Evolutionary conservation across 2,888 invertebrate species (phyloP).

Genomic region (Lucinisca nassula): DNA sequence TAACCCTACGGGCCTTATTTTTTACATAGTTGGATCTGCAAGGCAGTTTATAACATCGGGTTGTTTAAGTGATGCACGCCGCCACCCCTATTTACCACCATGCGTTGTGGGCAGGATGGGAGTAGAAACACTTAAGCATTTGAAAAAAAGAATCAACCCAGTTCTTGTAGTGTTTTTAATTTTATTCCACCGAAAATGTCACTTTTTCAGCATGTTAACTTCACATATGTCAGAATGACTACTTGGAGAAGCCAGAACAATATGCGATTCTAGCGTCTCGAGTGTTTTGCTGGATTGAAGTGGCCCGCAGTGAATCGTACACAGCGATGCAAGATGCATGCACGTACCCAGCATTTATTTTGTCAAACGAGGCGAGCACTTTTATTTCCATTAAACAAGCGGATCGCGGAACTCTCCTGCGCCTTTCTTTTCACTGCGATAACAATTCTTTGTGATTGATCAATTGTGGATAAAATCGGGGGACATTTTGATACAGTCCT

Average conservation of each 20-base stretch:
- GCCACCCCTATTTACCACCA: no score
- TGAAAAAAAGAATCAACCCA: no score
- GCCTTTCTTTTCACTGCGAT: slow-evolving; percentile 10
- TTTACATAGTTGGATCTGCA: no score
- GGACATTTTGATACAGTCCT: slow-evolving; percentile 69
- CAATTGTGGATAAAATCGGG: slow-evolving; percentile 66
- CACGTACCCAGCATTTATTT: slow-evolving; percentile 41
- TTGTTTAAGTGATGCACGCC: no score
- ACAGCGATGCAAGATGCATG: not conserved
- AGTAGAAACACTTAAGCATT: no score
- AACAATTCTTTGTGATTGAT: slow-evolving; percentile 44
- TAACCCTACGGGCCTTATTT: no score
- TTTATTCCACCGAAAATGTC: no score
- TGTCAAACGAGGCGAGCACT: slow-evolving; percentile 37
- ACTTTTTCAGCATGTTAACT: no score
- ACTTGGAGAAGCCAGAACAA: not conserved
- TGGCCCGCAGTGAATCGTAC: not conserved
- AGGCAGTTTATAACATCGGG: no score
- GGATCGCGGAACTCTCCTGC: not conserved
- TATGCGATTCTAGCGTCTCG: not conserved
- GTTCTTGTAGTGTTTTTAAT: no score
- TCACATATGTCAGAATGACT: not conserved
- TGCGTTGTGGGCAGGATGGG: no score
- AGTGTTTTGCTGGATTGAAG: not conserved
- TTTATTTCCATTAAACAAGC: slow-evolving; percentile 47